Conservation (phyloP, 2,113 vertebrate species). For the Origma solitaria region DNA sequence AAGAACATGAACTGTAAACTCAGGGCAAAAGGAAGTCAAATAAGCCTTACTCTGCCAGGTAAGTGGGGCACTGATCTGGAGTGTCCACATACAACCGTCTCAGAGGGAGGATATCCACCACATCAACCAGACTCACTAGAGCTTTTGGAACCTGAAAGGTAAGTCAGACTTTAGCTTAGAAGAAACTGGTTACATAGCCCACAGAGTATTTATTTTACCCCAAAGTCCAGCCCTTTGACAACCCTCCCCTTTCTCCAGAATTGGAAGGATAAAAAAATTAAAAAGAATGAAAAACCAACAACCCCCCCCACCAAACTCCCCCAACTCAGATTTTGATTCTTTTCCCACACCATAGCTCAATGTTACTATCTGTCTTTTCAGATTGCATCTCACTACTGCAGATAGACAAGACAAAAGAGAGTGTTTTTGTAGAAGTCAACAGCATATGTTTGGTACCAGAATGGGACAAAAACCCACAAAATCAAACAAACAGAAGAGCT, state of each 20-base stretch:
- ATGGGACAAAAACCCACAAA: not conserved
- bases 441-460: not conserved
- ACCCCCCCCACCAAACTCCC: not conserved
- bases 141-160: conserved; percentile 83
- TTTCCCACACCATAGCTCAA: not conserved
- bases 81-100: conserved; percentile 75
- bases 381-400: not conserved
- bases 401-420: not conserved
- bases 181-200: not conserved
- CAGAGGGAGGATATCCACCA: conserved; percentile 71
- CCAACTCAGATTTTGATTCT: not conserved
- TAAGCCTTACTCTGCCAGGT: conserved; percentile 69
- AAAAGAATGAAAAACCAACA: not conserved
- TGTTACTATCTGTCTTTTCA: not conserved
- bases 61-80: conserved; percentile 75
- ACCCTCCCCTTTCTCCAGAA: not conserved
- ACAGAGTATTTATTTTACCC: not conserved
- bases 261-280: not conserved
- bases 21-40: not conserved
- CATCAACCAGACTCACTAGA: conserved; percentile 85
- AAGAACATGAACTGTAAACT: not conserved
- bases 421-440: not conserved
- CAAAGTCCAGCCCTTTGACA: not conserved
- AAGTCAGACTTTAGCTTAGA: not conserved
- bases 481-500: not conserved